Percentiles rank a stretch among this genome's conserved stretches.
Conservation (phyloP, 2,797 vertebrate genomes). For the Otus scops region DNA sequence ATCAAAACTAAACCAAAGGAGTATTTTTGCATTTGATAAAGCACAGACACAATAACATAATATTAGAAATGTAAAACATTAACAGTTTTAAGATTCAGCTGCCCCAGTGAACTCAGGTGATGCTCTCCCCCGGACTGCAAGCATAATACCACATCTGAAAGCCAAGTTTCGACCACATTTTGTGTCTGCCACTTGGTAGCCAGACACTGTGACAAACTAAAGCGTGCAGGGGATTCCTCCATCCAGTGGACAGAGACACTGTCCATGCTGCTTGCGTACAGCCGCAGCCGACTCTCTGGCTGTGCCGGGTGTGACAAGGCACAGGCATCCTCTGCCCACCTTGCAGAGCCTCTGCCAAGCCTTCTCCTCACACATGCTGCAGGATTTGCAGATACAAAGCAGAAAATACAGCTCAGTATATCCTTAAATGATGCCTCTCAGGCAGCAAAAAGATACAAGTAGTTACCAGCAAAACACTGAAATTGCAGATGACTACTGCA, state of each 20-base stretch:
- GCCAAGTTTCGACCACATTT: not conserved
- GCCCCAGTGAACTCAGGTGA: not conserved
- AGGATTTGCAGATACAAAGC: not conserved
- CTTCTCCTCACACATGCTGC: not conserved
- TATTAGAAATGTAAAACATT: not conserved
- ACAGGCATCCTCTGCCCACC: rapidly evolving
- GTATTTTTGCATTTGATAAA: not conserved
- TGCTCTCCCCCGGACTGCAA: not conserved
- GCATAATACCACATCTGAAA: not conserved
- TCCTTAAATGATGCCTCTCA: not conserved
- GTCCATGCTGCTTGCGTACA: rapidly evolving
- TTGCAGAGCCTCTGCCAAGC: not conserved
- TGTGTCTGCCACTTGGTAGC: not conserved
- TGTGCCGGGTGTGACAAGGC: not conserved
- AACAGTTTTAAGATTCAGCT: not conserved
- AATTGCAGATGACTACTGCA: not conserved
- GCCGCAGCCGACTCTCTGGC: rapidly evolving
- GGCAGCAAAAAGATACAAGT: rapidly evolving
- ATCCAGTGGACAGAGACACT: not conserved
- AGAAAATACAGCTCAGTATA: not conserved
- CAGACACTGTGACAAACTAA: rapidly evolving
- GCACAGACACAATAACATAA: rapidly evolving
- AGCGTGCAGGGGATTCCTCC: not conserved
- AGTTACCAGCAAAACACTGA: not conserved
- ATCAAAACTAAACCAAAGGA: not conserved